Base-by-base conservation (phyloP, 2,888 invertebrate genomes). In the Oxyteleia sp. region DNA sequence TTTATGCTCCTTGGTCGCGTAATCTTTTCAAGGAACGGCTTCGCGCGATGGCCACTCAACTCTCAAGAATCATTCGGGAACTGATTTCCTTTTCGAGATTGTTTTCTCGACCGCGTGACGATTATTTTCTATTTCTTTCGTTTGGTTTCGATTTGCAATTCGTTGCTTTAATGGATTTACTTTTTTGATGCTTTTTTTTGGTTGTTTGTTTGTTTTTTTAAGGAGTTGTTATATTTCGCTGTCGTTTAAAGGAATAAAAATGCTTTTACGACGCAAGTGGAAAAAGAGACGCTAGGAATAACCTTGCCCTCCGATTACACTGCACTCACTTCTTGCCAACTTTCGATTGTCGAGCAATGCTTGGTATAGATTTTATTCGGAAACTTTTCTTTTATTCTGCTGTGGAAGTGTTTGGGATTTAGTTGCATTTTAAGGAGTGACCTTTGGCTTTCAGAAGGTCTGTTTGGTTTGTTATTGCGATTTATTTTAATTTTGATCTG, bases 1-100 rank as follows among this genome's bases (percentile, higher is more conserved):
- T 86, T 86, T 83, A 71, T 71, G 61, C 66, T 57, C 68, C 75
- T 84, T 75, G 71, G 75, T 32, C 66, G 64, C 68, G 72, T 76
- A 81, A 81, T 84, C 83, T 81, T 79, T 84, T 74, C 53, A 41
- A 69, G 72, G 61, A 74, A 64, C 16, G 61, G 47, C 55, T 68
- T 38, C 29, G 53, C n/a, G 16, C 51, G 63, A 82, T 66, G 59
- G 69, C 75, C 68, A 75, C 75, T 82, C 69, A 18, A 35, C 63
- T 23, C 55, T 75, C 64, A 53, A 69, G 49, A 75, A 82, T 81
- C 82, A 71, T 79, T 71, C 55, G 51, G 41, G 47, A 53, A 66
- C 74, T 74, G 81, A 81, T 81, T 81, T 81, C 68, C 69, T 63
- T 47, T 69, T 47, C 57, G 47, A 75, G 68, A 74, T 81, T 75